Evolutionary conservation across 2,797 vertebrate genomes (phyloP), one percentile per base, ranked within the genome.

Genomic region (Notamacropus eugenii): DNA sequence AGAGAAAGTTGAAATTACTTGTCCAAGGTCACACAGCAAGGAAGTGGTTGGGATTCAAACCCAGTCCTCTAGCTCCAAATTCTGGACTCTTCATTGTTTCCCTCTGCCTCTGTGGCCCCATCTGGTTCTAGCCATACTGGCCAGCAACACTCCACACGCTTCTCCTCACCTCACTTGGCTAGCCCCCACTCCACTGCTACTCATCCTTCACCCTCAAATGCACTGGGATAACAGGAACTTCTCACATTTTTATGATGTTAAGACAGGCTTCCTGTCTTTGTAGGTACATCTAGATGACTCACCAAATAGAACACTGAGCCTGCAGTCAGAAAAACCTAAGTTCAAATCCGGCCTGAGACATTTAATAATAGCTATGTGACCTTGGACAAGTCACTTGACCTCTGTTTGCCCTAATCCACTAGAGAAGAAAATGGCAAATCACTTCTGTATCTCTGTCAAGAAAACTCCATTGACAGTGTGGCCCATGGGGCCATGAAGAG

Each of bases 301-400:
- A 62, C 0, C 92, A 55, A 92, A 93, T 91, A 52, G 57, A 92
- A 10, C 87, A 29, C 16, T 50, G 28, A 11, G 54, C 93, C 91
- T 62, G 27, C 46, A 55, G 57, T 29, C 52, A 67, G 5, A 28
- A 9, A 95, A 46, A 62, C 55, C 27, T 27, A 12, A 34, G 74
- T 50, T 95, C 54, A 34, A 54, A 95, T 46, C 27, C 27, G 34
- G 6, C 28, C 93, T 46, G 28, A 90, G 55, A 55, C 40, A 40
- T 54, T 92, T 90, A 92, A 0, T 90, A 92, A 0, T 74, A 94
- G 58, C 46, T 40, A 0, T 50, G 12, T 94, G 46, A 57, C 24
- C 57, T 87, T 94, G 24, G 31, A 52, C 93, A 95, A 93, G 50
- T 90, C 54, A 92, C 67, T 95, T 95, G 34, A 95, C 91, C 58